Conservation (phyloP, 2,797 vertebrate genomes). For the Paguma larvata region DNA sequence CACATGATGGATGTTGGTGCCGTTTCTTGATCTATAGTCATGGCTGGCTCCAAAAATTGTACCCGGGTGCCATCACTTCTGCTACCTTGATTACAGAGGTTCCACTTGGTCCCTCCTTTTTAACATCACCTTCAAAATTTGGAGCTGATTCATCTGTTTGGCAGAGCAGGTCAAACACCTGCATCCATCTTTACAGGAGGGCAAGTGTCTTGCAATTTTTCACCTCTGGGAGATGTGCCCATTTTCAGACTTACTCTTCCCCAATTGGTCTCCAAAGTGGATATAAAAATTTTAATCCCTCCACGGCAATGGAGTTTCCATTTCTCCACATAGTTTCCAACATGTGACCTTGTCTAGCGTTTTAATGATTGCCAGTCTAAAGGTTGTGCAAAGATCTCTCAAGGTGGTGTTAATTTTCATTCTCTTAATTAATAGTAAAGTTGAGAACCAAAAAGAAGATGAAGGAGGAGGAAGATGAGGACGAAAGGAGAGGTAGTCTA, state of each 20-base stretch:
- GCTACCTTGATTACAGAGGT: background rate
- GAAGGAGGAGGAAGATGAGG: background rate
- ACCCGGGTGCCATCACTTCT: background rate
- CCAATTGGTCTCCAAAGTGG: constrained; percentile 14
- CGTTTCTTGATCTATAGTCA: background rate
- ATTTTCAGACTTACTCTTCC: constrained; percentile 44
- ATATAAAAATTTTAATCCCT: constrained; percentile 52
- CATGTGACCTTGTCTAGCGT: background rate
- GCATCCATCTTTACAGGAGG: constrained; percentile 27
- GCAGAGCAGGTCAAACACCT: constrained; percentile 34
- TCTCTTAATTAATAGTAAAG: constrained; percentile 28
- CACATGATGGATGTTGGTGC: background rate
- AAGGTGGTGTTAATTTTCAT: constrained; percentile 31
- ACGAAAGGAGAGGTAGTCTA: background rate
- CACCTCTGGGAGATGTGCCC: background rate
- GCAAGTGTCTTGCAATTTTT: constrained; percentile 6
- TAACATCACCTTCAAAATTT: constrained; percentile 32
- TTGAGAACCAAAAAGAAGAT: background rate
- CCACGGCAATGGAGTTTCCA: constrained; percentile 13
- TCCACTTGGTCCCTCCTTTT: background rate
- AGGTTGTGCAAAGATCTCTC: background rate
- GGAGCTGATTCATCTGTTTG: constrained; percentile 34
- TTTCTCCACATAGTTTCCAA: constrained; percentile 26
- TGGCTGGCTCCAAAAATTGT: background rate
- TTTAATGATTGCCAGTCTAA: constrained; percentile 50